Conservation (phyloP, 2,888 invertebrate genomes). For the Creontiades dilutus region DNA sequence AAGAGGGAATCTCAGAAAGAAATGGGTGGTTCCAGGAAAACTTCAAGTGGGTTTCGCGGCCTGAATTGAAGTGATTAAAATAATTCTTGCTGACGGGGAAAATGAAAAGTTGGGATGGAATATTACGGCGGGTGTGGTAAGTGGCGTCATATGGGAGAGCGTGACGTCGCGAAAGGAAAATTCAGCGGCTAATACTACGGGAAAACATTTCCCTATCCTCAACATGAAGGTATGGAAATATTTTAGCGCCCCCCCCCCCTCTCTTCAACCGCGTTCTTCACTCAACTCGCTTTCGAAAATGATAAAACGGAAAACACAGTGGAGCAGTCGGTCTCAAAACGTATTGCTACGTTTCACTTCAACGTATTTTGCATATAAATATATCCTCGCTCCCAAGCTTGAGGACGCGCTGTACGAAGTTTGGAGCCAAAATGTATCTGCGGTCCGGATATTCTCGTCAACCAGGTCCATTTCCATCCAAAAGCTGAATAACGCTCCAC, state of each 20-base stretch:
- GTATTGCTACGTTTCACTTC: neutral
- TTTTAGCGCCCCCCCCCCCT: neutral
- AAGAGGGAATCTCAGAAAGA: neutral
- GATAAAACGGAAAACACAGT: neutral
- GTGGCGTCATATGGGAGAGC: no score
- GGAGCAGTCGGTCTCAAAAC: neutral
- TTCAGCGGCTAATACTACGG: no score
- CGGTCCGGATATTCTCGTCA: neutral
- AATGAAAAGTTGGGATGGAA: no score
- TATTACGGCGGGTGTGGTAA: no score
- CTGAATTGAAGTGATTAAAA: no score
- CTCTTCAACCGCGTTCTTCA: neutral
- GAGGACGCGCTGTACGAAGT: neutral
- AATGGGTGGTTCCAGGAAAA: neutral
- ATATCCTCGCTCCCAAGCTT: no score
- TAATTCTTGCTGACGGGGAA: no score
- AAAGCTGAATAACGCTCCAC: neutral
- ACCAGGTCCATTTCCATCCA: neutral
- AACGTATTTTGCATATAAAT: neutral
- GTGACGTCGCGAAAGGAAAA: no score
- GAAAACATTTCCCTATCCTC: no score
- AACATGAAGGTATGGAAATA: no score
- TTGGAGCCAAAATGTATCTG: conserved; percentile 2
- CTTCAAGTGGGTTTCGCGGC: neutral
- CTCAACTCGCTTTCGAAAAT: neutral